Evolutionary conservation across 1,140 invertebrate genomes (phyloP).

Genomic region (Plectus sambesii): DNA sequence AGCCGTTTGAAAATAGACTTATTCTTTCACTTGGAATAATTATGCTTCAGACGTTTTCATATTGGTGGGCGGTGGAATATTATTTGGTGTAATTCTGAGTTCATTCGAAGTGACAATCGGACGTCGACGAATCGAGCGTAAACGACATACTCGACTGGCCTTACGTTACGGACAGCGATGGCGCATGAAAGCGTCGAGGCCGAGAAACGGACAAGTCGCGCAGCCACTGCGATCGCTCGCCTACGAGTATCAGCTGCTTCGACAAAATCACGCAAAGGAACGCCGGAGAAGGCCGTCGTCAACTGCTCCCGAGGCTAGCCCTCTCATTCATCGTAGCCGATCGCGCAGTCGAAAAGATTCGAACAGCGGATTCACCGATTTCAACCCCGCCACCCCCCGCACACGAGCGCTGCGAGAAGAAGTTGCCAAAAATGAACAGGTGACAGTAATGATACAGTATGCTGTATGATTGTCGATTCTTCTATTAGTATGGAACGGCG

Average conservation of each 20-base stretch:
- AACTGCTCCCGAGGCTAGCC: too few relatives aligned
- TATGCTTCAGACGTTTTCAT: slow-evolving; percentile 41
- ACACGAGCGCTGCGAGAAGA: too few relatives aligned
- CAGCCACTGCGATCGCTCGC: slow-evolving; percentile 9
- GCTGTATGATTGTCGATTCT: too few relatives aligned
- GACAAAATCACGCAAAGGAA: neutral
- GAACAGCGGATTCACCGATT: too few relatives aligned
- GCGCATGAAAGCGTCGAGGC: neutral
- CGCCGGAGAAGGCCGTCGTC: slow-evolving; percentile 10
- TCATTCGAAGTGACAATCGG: slow-evolving; percentile 33
- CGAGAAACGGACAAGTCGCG: slow-evolving; percentile 21
- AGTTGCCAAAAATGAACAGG: too few relatives aligned
- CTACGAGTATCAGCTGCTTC: neutral
- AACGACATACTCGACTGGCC: slow-evolving; percentile 1
- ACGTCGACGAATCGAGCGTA: slow-evolving; percentile 1
- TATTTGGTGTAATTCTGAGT: slow-evolving; percentile 33
- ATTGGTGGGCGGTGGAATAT: slow-evolving; percentile 29
- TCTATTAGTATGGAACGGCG: too few relatives aligned
- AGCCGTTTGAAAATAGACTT: too few relatives aligned
- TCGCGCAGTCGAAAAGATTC: too few relatives aligned
- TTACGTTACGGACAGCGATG: slow-evolving; percentile 13
- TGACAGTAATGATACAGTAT: too few relatives aligned
- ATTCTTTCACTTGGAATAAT: too few relatives aligned
- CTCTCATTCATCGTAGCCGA: too few relatives aligned
- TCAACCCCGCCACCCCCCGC: too few relatives aligned